Evolutionary conservation across 2,113 vertebrate genomes (phyloP).

Genomic region (Otocyon megalotis): DNA sequence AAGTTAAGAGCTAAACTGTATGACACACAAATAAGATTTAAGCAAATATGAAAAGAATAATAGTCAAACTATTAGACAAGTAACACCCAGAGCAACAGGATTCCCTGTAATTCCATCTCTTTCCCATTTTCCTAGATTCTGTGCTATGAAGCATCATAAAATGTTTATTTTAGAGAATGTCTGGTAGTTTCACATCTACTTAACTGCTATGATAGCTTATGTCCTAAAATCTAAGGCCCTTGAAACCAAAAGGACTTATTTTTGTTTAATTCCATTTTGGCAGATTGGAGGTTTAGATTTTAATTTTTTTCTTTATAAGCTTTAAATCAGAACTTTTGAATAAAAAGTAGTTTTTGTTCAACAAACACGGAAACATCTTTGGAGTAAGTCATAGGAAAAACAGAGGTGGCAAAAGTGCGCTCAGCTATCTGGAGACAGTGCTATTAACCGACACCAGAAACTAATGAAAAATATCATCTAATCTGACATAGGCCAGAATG

Average conservation of each 20-base stretch:
- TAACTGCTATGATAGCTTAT: constrained; percentile 17
- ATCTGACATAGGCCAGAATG: constrained; percentile 55
- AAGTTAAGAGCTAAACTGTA: background rate
- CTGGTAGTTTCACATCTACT: background rate
- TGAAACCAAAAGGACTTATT: background rate
- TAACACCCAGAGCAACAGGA: background rate
- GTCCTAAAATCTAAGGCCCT: background rate
- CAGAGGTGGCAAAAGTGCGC: background rate
- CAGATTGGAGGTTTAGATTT: background rate
- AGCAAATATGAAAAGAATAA: background rate
- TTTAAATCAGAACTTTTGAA: constrained; percentile 45
- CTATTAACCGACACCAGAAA: constrained; percentile 46
- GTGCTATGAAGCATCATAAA: background rate
- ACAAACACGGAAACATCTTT: background rate
- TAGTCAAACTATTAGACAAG: background rate
- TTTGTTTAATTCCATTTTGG: constrained; percentile 5
- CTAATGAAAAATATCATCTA: constrained; percentile 55
- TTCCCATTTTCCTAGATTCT: background rate
- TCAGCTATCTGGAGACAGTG: background rate
- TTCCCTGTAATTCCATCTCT: background rate
- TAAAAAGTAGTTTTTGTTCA: background rate
- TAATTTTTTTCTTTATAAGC: background rate
- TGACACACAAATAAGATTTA: background rate
- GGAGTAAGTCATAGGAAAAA: background rate
- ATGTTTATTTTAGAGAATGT: background rate